Conservation (phyloP, 2,113 vertebrate species). For the Caloenas nicobarica region DNA sequence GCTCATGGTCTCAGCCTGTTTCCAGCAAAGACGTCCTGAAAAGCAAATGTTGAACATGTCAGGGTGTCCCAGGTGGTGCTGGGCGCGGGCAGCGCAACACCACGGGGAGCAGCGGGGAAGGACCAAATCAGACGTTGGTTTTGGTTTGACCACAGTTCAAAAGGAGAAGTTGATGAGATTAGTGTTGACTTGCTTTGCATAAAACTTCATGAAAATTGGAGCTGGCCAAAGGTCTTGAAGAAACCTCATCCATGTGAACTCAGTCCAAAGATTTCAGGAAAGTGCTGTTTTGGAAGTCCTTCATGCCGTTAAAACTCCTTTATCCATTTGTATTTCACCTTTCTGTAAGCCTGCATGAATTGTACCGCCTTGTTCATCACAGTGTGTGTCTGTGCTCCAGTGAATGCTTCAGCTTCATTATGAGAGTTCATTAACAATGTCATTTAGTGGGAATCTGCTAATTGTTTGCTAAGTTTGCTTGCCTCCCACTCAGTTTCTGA, state of each 20-base stretch:
- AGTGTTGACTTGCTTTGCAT: not conserved
- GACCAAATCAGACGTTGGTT: rapidly evolving
- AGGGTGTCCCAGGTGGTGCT: not conserved
- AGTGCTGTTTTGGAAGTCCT: not conserved
- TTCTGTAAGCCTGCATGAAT: not conserved
- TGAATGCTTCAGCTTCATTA: not conserved
- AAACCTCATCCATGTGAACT: not conserved
- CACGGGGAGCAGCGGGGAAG: not conserved
- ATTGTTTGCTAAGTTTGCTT: conserved; percentile 47
- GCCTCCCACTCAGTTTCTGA: conserved; percentile 15
- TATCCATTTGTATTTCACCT: not conserved
- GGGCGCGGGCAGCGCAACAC: not conserved
- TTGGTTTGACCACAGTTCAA: not conserved
- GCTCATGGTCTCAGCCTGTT: rapidly evolving
- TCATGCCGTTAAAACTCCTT: not conserved
- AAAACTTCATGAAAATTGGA: not conserved
- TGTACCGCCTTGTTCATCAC: not conserved
- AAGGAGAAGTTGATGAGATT: not conserved
- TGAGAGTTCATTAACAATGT: conserved; percentile 12
- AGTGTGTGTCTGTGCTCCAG: not conserved
- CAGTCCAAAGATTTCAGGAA: not conserved
- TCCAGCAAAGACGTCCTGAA: not conserved
- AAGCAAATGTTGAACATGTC: not conserved
- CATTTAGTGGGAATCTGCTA: conserved; percentile 19
- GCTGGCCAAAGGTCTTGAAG: not conserved